Base-by-base conservation (phyloP, 2,797 vertebrate species). In the Diplodus sargus region DNA sequence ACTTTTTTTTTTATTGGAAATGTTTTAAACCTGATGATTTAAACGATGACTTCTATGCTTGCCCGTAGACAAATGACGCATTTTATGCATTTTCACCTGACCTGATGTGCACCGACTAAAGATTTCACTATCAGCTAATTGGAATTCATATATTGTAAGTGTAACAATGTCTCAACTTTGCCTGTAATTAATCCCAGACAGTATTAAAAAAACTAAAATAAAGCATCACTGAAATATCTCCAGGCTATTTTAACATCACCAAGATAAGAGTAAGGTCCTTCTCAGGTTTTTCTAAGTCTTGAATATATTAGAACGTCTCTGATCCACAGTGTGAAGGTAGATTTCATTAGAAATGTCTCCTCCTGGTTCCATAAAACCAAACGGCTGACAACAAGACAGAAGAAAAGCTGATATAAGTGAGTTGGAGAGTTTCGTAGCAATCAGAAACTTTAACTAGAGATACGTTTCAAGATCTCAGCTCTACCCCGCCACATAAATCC, bases 111-210 rank as follows among this genome's bases (percentile, higher is more conserved):
- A 3, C 10, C 43, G 28, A n/a, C 39, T 58, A 2, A 10, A 14
- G 5, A 42, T 48, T 13, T 42, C n/a, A 51, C 14, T 16, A 34
- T 34, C 53, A 34, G 6, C 22, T 47, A 34, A 23, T 57, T 68
- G 10, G 52, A 61, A 64, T 72, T 42, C 5, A 63, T 70, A 71
- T 23, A 70, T 47, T 70, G 30, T 43, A 54, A 18, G 28, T 49
- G 42, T n/a, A 48, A 54, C 58, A 18, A 22, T 34, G 60, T 45
- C 18, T 30, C 17, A 34, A 9, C 13, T 20, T 56, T 5, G 4
- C 1, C 1, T 39, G 28, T 65, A 76, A 65, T 69, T 47, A 64
- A 34, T 34, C 30, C 30, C 30, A 34, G 7, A 34, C 5, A 12
- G n/a, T 67, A 58, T 68, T 25, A 28, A 1, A 8, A 23, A 30